Conservation (phyloP, 2,888 invertebrate species). For the Thelaira solivaga region DNA sequence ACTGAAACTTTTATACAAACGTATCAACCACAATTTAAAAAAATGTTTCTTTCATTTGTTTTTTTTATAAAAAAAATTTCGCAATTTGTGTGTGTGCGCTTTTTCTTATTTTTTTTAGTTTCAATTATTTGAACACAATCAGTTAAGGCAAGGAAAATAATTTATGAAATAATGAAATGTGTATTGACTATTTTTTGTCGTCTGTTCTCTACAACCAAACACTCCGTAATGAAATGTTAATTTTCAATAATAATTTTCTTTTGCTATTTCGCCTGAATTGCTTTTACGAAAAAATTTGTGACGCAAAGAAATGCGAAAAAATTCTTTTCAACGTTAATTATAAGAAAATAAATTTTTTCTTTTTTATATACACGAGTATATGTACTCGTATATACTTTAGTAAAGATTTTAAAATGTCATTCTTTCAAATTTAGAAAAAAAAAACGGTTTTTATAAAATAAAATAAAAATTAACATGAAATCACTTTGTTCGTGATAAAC, state of each 20-base stretch:
- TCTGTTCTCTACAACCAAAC: conserved; percentile 39
- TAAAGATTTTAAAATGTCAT: too few species aligned
- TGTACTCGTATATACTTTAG: too few species aligned
- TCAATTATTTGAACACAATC: conserved; percentile 28
- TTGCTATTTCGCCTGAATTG: conserved; percentile 45
- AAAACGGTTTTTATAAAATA: too few species aligned
- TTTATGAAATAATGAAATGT: not conserved
- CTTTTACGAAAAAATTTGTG: conserved; percentile 51
- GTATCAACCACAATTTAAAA: conserved; percentile 24
- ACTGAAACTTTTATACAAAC: not conserved
- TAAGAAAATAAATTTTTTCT: not conserved
- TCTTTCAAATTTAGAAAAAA: too few species aligned
- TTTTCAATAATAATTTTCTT: conserved; percentile 49
- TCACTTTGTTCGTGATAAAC: too few species aligned
- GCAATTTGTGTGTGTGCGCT: not conserved
- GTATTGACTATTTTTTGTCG: conserved; percentile 16
- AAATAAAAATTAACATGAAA: too few species aligned
- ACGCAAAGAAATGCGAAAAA: not conserved
- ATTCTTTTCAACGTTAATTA: too few species aligned
- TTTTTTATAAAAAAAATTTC: not conserved
- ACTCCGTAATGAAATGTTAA: conserved; percentile 55
- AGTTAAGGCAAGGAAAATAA: not conserved
- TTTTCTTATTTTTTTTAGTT: not conserved
- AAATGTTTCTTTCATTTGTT: conserved; percentile 10
- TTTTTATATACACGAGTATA: too few species aligned